phyloP scores from a whole-genome alignment of 1,140 invertebrate species.

The Muscidifurax raptorellus region DNA sequence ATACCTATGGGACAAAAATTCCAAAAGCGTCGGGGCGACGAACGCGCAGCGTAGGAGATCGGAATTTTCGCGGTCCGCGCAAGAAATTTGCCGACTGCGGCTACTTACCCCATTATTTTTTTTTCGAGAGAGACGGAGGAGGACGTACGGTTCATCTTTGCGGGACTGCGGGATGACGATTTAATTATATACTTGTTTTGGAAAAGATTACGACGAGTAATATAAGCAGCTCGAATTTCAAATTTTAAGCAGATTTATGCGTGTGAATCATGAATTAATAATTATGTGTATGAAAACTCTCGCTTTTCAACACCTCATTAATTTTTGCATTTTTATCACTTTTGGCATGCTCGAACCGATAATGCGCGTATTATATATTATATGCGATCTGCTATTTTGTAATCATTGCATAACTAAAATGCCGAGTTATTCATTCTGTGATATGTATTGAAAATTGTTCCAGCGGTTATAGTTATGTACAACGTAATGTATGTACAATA shows the following conservation, averaged over 20 bases:
- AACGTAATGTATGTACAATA: too few relatives aligned
- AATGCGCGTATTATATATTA: too few relatives aligned
- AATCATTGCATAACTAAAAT: too few relatives aligned
- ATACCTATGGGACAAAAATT: constrained; percentile 25
- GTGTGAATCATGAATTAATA: not conserved
- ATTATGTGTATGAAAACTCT: not conserved
- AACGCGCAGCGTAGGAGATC: constrained; percentile 33
- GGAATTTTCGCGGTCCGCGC: constrained; percentile 47
- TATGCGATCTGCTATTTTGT: too few relatives aligned
- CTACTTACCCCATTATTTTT: too few relatives aligned
- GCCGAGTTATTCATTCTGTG: too few relatives aligned
- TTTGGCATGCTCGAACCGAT: too few relatives aligned
- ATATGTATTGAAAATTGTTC: too few relatives aligned
- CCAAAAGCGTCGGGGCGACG: constrained; percentile 9
- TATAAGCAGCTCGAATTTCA: not conserved
- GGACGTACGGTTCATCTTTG: not conserved
- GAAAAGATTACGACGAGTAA: not conserved
- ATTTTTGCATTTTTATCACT: not conserved
- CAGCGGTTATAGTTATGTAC: too few relatives aligned
- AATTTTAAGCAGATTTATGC: not conserved
- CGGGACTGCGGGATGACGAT: not conserved
- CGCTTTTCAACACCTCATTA: not conserved
- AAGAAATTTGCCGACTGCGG: constrained; percentile 25
- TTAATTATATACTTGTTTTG: not conserved
- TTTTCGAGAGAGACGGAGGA: not conserved